Percentiles rank a stretch among this genome's conserved stretches.
phyloP scores from a whole-genome alignment of 1,140 invertebrate genomes.

The Pentalonia nigronervosa region DNA sequence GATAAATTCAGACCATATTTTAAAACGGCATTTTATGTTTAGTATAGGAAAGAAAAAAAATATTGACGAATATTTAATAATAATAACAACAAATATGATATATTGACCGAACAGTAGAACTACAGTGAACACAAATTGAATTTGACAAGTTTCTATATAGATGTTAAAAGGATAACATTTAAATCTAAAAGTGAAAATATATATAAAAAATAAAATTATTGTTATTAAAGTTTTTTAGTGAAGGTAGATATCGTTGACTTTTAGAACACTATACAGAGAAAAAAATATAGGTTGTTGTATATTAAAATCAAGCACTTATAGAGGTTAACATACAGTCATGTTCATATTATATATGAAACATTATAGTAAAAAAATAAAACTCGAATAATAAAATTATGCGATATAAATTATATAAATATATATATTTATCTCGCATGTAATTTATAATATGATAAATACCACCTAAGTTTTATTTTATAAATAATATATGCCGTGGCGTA shows the following conservation, averaged over 20 bases:
- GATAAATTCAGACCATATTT: neutral
- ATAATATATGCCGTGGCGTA: neutral
- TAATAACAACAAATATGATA: neutral
- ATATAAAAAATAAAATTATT: neutral
- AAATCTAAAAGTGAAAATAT: neutral
- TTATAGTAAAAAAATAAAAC: neutral
- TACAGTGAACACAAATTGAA: neutral
- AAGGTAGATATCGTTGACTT: neutral
- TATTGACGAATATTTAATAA: neutral
- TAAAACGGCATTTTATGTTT: neutral
- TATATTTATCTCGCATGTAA: neutral
- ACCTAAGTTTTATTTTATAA: slow-evolving; percentile 13
- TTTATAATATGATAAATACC: neutral
- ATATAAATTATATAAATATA: neutral
- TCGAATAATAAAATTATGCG: neutral
- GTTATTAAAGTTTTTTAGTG: neutral
- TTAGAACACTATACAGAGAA: neutral
- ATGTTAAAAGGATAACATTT: neutral
- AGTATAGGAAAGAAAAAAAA: neutral
- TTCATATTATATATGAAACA: neutral
- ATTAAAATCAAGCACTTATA: neutral
- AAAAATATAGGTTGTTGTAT: neutral
- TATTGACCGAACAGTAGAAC: neutral
- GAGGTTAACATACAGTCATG: neutral
- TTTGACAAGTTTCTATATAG: neutral